These are phyloP conservation scores for Carposina sasakii DNA, from an alignment of 1,140 invertebrate species.

Conservation along the genomic window DNA sequence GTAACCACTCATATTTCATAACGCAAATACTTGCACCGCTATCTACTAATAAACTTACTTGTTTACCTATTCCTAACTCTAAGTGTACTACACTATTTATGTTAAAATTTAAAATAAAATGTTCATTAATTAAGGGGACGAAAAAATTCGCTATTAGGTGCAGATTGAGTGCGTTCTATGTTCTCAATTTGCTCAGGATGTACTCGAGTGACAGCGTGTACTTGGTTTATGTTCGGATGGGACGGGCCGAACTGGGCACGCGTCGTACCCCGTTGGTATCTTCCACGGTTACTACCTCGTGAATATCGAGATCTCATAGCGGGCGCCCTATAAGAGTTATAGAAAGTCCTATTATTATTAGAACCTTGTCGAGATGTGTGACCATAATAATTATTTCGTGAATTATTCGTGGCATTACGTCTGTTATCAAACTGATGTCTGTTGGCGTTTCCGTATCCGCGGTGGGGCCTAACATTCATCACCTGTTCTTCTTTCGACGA, in stretches of 20 bases:
- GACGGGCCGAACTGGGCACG: no score
- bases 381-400: background rate
- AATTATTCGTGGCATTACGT: background rate
- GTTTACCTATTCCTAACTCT: background rate
- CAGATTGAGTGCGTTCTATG: no score
- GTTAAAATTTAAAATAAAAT: slow-evolving; percentile 4
- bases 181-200: background rate
- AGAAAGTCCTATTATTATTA: background rate
- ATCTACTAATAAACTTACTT: slow-evolving; percentile 11
- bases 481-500: background rate
- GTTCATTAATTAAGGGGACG: no score
- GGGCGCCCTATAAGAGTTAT: background rate
- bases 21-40: slow-evolving; percentile 22
- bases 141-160: slow-evolving; percentile 17
- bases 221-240: no score
- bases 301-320: no score
- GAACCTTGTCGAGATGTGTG: background rate
- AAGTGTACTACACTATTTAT: background rate
- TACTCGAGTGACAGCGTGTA: background rate
- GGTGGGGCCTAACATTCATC: background rate
- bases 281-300: no score
- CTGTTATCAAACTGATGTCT: background rate
- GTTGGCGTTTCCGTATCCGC: background rate
- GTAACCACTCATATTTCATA: slow-evolving; percentile 20
- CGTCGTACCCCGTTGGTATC: no score